Percentiles rank a stretch among this genome's conserved stretches.
These are phyloP conservation scores for Leptinotarsa undecemlineata DNA, from an alignment of 1,140 invertebrate genomes.

Conservation along the genomic window DNA sequence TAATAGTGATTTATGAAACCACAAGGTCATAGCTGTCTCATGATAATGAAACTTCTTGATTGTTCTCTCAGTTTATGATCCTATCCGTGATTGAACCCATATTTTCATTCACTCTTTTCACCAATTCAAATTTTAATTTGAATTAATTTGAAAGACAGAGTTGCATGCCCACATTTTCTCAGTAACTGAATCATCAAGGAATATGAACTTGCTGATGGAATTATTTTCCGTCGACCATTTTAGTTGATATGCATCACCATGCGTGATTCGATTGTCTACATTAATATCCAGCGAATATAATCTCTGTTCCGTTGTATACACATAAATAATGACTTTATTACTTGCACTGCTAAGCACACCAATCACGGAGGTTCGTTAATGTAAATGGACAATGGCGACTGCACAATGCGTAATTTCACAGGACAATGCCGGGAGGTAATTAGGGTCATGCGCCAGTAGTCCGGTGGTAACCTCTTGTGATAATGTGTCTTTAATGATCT, in stretches of 20 bases:
- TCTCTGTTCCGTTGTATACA: neutral
- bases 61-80: no score
- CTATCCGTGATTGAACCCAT: no score
- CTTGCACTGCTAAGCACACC: conserved; percentile 7
- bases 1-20: no score
- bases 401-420: conserved; percentile 5
- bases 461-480: neutral
- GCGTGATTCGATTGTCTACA: neutral
- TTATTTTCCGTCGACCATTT: neutral
- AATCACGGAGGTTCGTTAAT: neutral
- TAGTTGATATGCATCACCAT: neutral
- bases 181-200: no score
- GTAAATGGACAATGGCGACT: conserved; percentile 2
- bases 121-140: no score
- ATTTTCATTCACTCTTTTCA: no score
- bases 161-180: no score
- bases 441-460: neutral
- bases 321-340: conserved; percentile 8
- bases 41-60: no score
- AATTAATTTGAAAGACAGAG: no score
- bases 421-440: conserved; percentile 5
- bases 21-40: no score
- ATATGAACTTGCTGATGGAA: no score
- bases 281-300: neutral
- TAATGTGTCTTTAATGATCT: neutral